These are phyloP conservation scores for Plebejus argus DNA, from an alignment of 2,888 invertebrate genomes.

Conservation along the genomic window DNA sequence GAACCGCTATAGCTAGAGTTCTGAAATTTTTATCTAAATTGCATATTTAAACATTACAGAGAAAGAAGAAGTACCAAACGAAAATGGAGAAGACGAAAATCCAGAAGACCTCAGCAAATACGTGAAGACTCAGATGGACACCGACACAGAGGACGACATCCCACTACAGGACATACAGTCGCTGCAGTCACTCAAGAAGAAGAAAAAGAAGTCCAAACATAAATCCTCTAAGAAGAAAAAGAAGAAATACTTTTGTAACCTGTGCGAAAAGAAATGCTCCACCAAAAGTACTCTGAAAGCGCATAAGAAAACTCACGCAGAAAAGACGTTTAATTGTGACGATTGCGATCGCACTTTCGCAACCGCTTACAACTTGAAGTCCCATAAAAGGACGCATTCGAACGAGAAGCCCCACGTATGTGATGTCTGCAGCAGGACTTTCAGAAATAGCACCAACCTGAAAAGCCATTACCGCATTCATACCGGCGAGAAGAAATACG, in stretches of 20 bases:
- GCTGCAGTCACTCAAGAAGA: background rate
- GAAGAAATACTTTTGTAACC: background rate
- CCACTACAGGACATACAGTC: conserved; percentile 11
- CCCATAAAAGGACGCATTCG: background rate
- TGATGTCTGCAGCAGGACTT: conserved; percentile 2
- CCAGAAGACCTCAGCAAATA: conserved; percentile 8
- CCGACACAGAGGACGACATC: conserved; percentile 15
- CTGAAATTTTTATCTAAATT: background rate
- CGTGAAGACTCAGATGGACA: conserved; percentile 4
- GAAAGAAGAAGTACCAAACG: background rate
- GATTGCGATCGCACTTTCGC: background rate
- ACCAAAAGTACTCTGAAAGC: conserved; percentile 16
- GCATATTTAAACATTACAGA: background rate
- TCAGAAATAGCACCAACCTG: conserved; percentile 17
- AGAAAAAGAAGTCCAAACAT: background rate
- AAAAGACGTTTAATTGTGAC: background rate
- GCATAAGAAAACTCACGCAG: background rate
- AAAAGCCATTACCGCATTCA: conserved; percentile 15
- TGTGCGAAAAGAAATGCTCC: background rate
- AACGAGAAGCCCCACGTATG: conserved; percentile 11
- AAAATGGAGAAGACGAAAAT: background rate
- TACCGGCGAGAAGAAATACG: conserved; percentile 21
- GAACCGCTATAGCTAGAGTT: too few relatives aligned
- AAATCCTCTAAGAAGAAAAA: conserved; percentile 6
- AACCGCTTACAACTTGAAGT: background rate